These are phyloP conservation scores for Conger conger DNA, from an alignment of 2,113 vertebrate species.

Conservation along the genomic window DNA sequence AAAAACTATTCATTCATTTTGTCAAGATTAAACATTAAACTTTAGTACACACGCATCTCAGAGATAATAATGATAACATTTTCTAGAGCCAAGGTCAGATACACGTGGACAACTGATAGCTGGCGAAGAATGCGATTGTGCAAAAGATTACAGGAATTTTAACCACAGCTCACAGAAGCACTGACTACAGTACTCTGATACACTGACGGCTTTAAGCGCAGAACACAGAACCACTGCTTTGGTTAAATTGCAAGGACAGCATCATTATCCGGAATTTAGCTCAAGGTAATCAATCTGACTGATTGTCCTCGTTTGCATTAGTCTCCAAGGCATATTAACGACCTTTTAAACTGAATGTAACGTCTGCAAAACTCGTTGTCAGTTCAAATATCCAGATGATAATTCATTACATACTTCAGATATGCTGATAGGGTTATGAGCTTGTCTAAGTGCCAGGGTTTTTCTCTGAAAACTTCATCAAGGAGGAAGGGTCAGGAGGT, in stretches of 20 bases:
- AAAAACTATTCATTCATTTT: no score
- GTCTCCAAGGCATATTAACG: background rate
- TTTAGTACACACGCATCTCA: background rate
- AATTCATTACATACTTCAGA: background rate
- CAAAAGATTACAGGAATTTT: background rate
- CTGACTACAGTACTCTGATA: background rate
- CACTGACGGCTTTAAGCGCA: background rate
- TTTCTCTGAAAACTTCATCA: background rate
- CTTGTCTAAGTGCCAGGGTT: background rate
- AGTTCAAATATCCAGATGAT: background rate
- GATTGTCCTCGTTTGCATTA: slow-evolving; percentile 13
- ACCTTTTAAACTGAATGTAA: background rate
- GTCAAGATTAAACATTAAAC: no score
- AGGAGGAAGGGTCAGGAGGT: no score
- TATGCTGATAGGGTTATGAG: background rate
- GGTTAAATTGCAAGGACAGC: background rate
- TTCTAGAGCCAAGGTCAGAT: background rate
- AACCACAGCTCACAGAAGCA: no score
- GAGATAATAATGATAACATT: background rate
- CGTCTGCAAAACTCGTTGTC: background rate
- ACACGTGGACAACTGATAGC: background rate
- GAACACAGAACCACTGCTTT: background rate
- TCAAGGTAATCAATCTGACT: slow-evolving; percentile 1
- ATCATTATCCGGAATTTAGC: slow-evolving; percentile 3
- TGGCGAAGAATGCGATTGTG: background rate